Base-by-base conservation (phyloP, 2,113 vertebrate species). In the Murina feae region DNA sequence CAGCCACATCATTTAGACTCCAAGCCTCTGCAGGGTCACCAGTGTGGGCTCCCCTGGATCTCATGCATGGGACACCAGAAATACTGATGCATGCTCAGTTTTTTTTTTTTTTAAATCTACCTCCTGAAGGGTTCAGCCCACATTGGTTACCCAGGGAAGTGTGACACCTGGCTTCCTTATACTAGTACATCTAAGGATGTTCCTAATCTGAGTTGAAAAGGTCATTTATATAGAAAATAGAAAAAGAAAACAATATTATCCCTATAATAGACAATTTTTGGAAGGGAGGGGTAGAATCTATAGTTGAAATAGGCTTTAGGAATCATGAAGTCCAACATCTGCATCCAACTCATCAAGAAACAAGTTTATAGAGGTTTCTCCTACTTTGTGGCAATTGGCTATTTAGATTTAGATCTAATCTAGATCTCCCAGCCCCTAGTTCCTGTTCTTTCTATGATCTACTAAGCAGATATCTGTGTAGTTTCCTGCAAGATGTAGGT, bases 171-270 rank as follows among this genome's bases (percentile, higher is more conserved):
- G 63, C 18, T 78, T 79, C 51, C 53, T 55, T 42, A 79, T 35
- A 44, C 42, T 44, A 44, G 42, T 44, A 42, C 0, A 0, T 35
- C 72, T 86, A 12, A 53, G 60, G 69, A 55, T 32, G 14, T 55
- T 84, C 78, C 65, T 78, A 53, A 53, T 71, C 55, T 71, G 44
- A 78, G 20, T 32, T 60, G 25, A 58, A 91, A 79, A 80, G 17
- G 18, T 84, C 39, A 47, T 20, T 89, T 65, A 79, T 0, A 2
- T 63, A 72, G 60, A 74, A 93, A 85, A 72, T 49, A 17, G 63
- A 42, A 60, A 66, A 80, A 80, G 60, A 79, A 79, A 75, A 85
- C 6, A 74, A 49, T 65, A 80, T 66, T 37, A 44, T 9, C 28
- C 25, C 13, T 71, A 35, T 53, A 78, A 78, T 47, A 60, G 72